Evolutionary conservation across 2,113 vertebrate genomes (phyloP).

Genomic region (Orientallactaga bullata): DNA sequence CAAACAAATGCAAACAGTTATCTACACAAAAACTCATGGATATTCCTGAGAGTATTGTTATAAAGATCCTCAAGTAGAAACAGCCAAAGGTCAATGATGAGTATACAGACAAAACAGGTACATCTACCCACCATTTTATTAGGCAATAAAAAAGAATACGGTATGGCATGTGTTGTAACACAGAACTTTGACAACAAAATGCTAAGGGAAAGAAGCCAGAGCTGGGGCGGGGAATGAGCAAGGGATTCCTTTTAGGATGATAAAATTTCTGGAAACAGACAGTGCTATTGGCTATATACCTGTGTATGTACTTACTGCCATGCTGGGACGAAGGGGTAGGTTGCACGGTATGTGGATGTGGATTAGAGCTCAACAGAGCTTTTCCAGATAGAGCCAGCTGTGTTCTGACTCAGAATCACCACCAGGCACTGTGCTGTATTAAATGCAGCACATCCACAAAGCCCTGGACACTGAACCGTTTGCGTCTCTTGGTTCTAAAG

Average conservation of each 20-base stretch:
- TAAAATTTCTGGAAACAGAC: background rate
- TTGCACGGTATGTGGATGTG: too few relatives aligned
- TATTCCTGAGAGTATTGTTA: too few relatives aligned
- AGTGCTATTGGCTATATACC: background rate
- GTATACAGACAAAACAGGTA: too few relatives aligned
- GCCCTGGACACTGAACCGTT: accelerated
- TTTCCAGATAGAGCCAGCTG: too few relatives aligned
- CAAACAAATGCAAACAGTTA: background rate
- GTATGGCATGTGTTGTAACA: too few relatives aligned
- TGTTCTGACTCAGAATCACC: too few relatives aligned
- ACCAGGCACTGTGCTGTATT: too few relatives aligned
- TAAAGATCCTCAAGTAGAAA: accelerated
- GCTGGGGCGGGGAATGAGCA: background rate
- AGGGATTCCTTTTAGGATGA: background rate
- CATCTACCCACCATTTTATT: too few relatives aligned
- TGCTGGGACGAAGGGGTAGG: background rate
- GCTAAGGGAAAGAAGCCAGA: accelerated
- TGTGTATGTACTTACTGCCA: accelerated
- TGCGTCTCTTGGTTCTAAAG: accelerated
- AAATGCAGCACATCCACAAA: too few relatives aligned
- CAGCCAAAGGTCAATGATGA: too few relatives aligned
- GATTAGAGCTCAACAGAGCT: background rate
- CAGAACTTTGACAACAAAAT: too few relatives aligned
- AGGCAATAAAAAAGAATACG: too few relatives aligned
- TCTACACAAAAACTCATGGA: background rate